phyloP scores from a whole-genome alignment of 2,797 vertebrate species.

The Pelodytes ibericus region DNA sequence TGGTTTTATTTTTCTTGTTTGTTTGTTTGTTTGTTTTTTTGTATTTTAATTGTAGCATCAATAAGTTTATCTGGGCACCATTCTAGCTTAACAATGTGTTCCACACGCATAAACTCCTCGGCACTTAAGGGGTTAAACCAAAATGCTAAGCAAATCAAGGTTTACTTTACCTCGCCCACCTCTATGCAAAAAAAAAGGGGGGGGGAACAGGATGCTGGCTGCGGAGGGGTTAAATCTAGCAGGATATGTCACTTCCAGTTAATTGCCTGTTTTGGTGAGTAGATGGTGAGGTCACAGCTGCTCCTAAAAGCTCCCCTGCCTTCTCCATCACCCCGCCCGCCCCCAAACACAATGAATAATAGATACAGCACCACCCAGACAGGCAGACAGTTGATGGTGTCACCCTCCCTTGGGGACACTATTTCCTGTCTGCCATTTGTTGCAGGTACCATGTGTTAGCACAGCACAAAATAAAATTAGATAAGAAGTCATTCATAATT shows the following conservation, averaged over 20 bases:
- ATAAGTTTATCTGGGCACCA: too few species aligned
- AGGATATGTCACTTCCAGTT: conserved; percentile 70
- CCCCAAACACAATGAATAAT: conserved; percentile 72
- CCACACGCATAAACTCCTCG: too few species aligned
- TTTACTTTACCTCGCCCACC: too few species aligned
- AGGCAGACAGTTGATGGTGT: conserved; percentile 67
- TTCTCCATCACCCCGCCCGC: conserved; percentile 64
- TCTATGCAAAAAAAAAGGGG: too few species aligned
- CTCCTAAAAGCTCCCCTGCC: conserved; percentile 64
- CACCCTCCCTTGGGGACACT: conserved; percentile 67
- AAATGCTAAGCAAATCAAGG: too few species aligned
- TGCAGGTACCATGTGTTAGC: conserved; percentile 63
- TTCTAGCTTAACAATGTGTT: too few species aligned
- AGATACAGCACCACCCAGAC: conserved; percentile 68
- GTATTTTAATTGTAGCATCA: too few species aligned
- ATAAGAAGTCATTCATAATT: conserved; percentile 50
- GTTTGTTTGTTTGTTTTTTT: too few species aligned
- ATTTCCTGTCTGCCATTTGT: conserved; percentile 68
- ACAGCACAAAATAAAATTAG: conserved; percentile 63
- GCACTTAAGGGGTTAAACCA: too few species aligned
- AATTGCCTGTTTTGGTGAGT: conserved; percentile 74
- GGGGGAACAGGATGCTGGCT: neutral
- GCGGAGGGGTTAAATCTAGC: conserved; percentile 63
- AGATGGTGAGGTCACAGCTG: conserved; percentile 72
- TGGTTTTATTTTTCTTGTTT: too few species aligned